Percentiles rank a stretch among this genome's conserved stretches.
phyloP scores from a whole-genome alignment of 2,113 vertebrate genomes.

The Geococcyx californianus region DNA sequence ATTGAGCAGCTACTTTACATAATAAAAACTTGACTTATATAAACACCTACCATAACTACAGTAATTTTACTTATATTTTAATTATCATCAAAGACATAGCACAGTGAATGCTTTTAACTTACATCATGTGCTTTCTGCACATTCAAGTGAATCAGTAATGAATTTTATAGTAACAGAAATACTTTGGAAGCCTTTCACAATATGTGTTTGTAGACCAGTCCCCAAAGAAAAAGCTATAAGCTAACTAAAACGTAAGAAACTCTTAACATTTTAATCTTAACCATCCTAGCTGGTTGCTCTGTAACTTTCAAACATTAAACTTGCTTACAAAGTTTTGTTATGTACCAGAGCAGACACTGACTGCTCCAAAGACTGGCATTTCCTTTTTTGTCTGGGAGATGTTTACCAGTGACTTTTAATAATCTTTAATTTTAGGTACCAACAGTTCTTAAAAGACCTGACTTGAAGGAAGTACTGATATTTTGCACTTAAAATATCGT shows the following conservation, averaged over 20 bases:
- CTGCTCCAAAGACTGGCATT: neutral
- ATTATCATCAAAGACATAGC: neutral
- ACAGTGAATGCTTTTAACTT: neutral
- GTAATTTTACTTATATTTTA: neutral
- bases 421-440: neutral
- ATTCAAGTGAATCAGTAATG: neutral
- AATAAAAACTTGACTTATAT: neutral
- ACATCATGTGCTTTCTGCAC: neutral
- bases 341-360: rapidly evolving
- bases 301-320: neutral
- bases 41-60: neutral
- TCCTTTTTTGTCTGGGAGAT: neutral
- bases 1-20: neutral
- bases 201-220: neutral
- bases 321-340: neutral
- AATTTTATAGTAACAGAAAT: neutral
- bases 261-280: neutral
- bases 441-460: neutral
- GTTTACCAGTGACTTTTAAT: neutral
- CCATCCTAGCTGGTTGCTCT: neutral
- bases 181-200: neutral
- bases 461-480: neutral
- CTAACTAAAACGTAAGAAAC: neutral
- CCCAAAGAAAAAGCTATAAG: neutral
- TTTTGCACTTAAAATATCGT: neutral